Evolutionary conservation across 2,113 vertebrate species (phyloP).

Genomic region (Ochotona princeps): DNA sequence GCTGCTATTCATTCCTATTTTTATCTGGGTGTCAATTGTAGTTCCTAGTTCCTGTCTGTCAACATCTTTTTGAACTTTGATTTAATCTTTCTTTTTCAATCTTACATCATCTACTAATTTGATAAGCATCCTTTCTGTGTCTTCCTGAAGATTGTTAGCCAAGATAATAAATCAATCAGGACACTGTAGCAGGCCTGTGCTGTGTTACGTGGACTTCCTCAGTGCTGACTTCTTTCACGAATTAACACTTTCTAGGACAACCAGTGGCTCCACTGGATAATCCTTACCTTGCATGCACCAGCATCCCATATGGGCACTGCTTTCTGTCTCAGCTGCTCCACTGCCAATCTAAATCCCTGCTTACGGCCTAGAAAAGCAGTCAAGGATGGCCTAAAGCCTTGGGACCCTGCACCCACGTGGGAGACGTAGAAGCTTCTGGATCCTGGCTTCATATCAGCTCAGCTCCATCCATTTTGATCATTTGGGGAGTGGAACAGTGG

Average conservation of each 20-base stretch:
- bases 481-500: no score
- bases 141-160: neutral
- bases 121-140: constrained; percentile 19
- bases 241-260: neutral
- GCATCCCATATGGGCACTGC: no score
- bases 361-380: no score
- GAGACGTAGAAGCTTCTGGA: no score
- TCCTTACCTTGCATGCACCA: no score
- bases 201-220: neutral
- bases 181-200: neutral
- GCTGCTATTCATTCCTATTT: constrained; percentile 10
- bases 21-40: neutral
- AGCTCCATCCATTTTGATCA: no score
- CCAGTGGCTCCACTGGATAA: no score
- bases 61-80: constrained; percentile 8
- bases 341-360: no score
- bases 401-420: no score
- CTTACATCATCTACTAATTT: neutral
- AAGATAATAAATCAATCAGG: neutral
- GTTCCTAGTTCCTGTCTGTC: neutral
- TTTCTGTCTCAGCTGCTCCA: no score
- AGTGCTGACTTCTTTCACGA: neutral
- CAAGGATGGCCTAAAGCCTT: no score
- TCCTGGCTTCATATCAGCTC: no score
- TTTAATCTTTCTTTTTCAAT: neutral